These are phyloP conservation scores for Zygothrica quintamaculata DNA, from an alignment of 2,888 invertebrate species.

Conservation along the genomic window DNA sequence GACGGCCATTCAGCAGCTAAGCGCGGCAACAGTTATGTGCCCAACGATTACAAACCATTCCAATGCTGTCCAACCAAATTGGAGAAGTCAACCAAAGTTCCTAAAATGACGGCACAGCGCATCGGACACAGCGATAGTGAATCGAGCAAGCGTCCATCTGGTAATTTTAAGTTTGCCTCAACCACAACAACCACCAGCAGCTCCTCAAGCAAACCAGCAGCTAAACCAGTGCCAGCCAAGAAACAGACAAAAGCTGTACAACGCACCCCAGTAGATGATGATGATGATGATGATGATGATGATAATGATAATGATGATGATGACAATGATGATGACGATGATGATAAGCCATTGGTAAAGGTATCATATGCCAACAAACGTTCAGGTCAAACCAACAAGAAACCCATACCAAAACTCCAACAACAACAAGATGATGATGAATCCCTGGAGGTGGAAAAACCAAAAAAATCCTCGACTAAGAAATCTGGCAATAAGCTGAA, in stretches of 20 bases:
- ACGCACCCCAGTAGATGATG: constrained; percentile 47
- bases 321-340: constrained; percentile 65
- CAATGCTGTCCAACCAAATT: constrained; percentile 96
- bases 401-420: constrained; percentile 56
- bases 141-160: constrained; percentile 65
- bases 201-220: constrained; percentile 51
- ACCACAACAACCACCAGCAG: constrained; percentile 42
- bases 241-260: constrained; percentile 50
- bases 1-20: constrained; percentile 85
- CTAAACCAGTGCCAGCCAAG: constrained; percentile 52
- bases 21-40: constrained; percentile 83
- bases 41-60: constrained; percentile 93
- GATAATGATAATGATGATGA: constrained; percentile 63
- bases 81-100: constrained; percentile 91
- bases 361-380: constrained; percentile 82
- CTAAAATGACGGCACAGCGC: constrained; percentile 88
- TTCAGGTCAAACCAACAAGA: constrained; percentile 62
- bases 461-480: constrained; percentile 82
- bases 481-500: constrained; percentile 81
- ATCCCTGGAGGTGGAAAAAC: constrained; percentile 63
- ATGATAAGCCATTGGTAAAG: constrained; percentile 80
- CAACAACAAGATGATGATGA: constrained; percentile 58
- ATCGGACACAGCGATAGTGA: constrained; percentile 81
- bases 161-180: constrained; percentile 74
- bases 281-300: constrained; percentile 65